Evolutionary conservation across 2,888 invertebrate genomes (phyloP), one percentile per base, ranked within the genome.

Genomic region (Galerucella pusilla): DNA sequence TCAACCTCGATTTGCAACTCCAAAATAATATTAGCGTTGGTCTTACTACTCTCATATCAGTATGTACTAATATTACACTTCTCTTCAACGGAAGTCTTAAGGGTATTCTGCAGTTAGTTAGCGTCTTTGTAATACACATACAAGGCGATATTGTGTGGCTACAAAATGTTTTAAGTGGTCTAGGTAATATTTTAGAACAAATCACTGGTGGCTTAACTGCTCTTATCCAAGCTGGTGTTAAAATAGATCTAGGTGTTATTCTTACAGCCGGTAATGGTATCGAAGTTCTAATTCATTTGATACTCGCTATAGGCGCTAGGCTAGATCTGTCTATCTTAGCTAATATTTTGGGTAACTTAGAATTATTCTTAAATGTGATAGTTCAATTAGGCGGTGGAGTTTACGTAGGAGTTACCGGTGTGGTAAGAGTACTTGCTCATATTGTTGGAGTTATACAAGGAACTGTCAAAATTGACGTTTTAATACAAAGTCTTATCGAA

Each of bases 201-300:
- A 76, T 79, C 28, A 11, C 46, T n/a, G 81, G 80, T 12, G 81
- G 80, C n/a, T 25, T 81, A 10, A 61, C 28, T 7, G 77, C 71
- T 61, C 59, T 82, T 14, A 63, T 81, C 25, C 70, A 68, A 61
- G 79, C 78, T 11, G 68, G 66, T 16, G 75, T 81, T 3, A 25
- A 65, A 60, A 61, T 82, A 5, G 74, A 82, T 35, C 49, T 81
- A 10, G 45, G 61, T 10, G 6, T 80, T 2, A 10, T 81, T 4
- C 68, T 82, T 6, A 74, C 66, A 28, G 73, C 79, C 12, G 35
- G 64, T 10, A 75, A 75, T 49, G 81, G 80, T 6, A 25, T 80
- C 10, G 77, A 79, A 70, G 46, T 77, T 9, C 60, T 82, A 1
- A 73, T 78, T 52, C 72, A 78, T 65, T 60, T 81, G 10, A n/a